A percentile compares a stretch with the other conserved stretches of the same genome.
Conservation (phyloP, 2,888 invertebrate species). For the Agrochola lota region DNA sequence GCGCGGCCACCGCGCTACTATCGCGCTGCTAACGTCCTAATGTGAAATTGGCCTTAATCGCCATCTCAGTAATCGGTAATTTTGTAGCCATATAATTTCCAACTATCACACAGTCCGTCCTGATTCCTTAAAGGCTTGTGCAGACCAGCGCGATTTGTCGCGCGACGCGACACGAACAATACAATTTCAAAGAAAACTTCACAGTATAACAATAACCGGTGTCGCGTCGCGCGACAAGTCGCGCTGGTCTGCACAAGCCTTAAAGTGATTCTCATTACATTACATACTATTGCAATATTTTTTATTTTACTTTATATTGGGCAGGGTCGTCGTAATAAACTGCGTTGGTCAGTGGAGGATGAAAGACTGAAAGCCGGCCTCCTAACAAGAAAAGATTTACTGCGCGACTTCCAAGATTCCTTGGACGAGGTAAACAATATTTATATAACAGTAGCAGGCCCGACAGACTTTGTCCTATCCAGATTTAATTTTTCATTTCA, state of each 20-base stretch:
- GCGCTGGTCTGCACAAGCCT: no score
- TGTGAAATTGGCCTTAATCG: no score
- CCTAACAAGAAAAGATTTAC: conserved; percentile 83
- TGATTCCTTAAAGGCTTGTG: no score
- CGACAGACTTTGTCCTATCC: background rate
- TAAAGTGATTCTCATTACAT: background rate
- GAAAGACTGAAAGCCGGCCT: conserved; percentile 85
- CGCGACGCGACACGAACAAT: no score
- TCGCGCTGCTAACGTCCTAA: no score
- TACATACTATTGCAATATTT: background rate
- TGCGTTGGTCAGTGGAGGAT: conserved; percentile 81
- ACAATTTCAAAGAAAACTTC: no score
- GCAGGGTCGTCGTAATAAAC: conserved; percentile 82
- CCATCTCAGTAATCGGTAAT: background rate
- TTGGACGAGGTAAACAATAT: conserved; percentile 78
- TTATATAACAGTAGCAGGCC: background rate
- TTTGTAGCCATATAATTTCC: background rate
- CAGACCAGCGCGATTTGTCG: no score
- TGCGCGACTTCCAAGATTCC: conserved; percentile 86
- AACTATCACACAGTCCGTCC: background rate
- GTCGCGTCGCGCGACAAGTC: no score
- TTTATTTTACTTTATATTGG: background rate
- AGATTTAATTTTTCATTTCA: background rate
- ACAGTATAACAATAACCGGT: no score
- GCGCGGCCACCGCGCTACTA: no score